Base-by-base conservation (phyloP, 2,113 vertebrate genomes). In the Gopherus flavomarginatus region DNA sequence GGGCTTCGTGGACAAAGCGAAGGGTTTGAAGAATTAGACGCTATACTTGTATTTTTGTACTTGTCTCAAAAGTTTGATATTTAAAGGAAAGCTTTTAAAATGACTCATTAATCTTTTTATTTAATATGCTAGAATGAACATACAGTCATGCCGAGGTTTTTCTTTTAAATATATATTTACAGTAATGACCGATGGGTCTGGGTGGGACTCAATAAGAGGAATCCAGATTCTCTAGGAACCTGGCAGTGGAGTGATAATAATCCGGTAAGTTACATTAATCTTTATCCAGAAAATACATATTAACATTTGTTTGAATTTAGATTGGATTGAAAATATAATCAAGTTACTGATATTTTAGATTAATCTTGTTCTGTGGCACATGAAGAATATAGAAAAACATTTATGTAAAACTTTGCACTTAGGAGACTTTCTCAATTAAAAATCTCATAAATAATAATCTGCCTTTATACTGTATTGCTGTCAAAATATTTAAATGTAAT, bases 181-280 rank as follows among this genome's bases (percentile, higher is more conserved):
- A 98, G 99, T 91, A 97, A 99, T 97, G 98, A 98, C 88, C 98
- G 99, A 54, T 99, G 98, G 98, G 98, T 99, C 93, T 99, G 99
- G 99, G 97, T 99, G 38, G 99, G 99, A 89, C 98, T 99, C 97
- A 99, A 99, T 98, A 99, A 99, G 94, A 99, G 99, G 89, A 99
- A 99, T 97, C 99, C 99, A 21, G 98, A 98, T 94, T 98, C 98
- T 47, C 98, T 98, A 95, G 98, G 98, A 92, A 98, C 99, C 44
- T 99, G 99, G 99, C 98, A 99, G 35, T 99, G 99, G 99, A 99
- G 99, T 90, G 98, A 99, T n/a, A 97, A 97, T 11, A 98, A 98
- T 72, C 99, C 99, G 1, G 99, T 99, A 98, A 99, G 99, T 98
- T 94, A 88, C 94, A 89, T 83, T 95, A n/a, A n/a, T n/a, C 35